These are phyloP conservation scores for Ceratina calcarata DNA, from an alignment of 1,140 invertebrate genomes.

Conservation along the genomic window DNA sequence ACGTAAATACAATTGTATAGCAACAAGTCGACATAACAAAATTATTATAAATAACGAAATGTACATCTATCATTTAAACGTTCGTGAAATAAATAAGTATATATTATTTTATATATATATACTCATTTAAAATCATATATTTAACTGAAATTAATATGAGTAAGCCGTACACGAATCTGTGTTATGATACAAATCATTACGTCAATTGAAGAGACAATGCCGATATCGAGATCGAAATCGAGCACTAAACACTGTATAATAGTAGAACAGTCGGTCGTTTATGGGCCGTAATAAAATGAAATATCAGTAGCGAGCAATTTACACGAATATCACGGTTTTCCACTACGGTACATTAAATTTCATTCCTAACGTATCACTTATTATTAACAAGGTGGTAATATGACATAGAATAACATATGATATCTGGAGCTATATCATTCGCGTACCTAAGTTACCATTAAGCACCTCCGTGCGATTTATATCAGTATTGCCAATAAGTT, in stretches of 20 bases:
- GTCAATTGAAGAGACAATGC: neutral
- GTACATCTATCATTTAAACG: conserved; percentile 36
- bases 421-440: conserved; percentile 37
- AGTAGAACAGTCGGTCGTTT: conserved; percentile 16
- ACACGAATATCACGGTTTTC: conserved; percentile 56
- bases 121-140: neutral
- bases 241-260: neutral
- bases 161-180: neutral
- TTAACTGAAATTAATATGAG: neutral
- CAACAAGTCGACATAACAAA: conserved; percentile 22
- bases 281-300: conserved; percentile 47
- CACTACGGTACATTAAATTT: conserved; percentile 59
- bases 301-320: conserved; percentile 60
- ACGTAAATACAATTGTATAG: conserved; percentile 6
- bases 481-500: conserved; percentile 71
- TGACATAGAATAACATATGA: conserved; percentile 56
- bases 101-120: neutral
- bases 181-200: neutral
- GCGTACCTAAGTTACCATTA: conserved; percentile 62
- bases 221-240: conserved; percentile 5
- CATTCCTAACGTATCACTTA: conserved; percentile 35
- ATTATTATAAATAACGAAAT: conserved; percentile 38
- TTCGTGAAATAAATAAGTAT: conserved; percentile 34
- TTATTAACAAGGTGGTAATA: conserved; percentile 35
- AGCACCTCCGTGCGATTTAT: conserved; percentile 52